Evolutionary conservation across 2,888 invertebrate species (phyloP).

Genomic region (Eristalis pertinax): DNA sequence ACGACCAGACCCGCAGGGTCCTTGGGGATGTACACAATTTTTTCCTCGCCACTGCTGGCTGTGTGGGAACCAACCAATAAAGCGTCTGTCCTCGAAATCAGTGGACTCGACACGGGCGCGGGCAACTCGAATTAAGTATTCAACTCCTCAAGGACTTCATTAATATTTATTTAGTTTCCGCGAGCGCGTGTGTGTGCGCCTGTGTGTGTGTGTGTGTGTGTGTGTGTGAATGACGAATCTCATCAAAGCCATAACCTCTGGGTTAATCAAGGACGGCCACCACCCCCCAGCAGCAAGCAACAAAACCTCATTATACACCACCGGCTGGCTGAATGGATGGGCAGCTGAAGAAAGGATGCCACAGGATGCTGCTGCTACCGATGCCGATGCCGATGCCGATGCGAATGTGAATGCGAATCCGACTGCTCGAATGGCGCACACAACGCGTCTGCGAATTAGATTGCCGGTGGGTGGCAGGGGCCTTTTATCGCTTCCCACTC

Average conservation of each 20-base stretch:
- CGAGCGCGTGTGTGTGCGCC: not conserved
- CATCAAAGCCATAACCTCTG: constrained; percentile 47
- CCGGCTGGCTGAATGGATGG: not conserved
- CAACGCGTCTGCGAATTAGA: not conserved
- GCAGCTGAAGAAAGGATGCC: not conserved
- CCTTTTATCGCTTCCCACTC: constrained; percentile 50
- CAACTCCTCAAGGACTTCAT: constrained; percentile 67
- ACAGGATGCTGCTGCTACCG: not conserved
- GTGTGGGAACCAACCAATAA: not conserved
- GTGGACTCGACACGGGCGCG: constrained; percentile 3
- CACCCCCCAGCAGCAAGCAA: not conserved
- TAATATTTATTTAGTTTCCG: constrained; percentile 55
- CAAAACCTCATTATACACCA: constrained; percentile 50
- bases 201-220: not conserved
- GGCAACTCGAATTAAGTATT: constrained; percentile 44
- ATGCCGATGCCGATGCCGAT: not conserved
- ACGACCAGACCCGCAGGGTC: not conserved
- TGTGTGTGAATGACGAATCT: constrained; percentile 26
- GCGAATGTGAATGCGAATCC: too few relatives aligned
- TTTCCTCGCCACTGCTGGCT: not conserved
- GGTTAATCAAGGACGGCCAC: constrained; percentile 57
- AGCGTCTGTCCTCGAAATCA: not conserved
- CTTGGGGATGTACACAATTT: not conserved
- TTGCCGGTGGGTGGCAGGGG: not conserved
- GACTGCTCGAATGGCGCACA: too few relatives aligned